phyloP scores from a whole-genome alignment of 2,888 invertebrate genomes.

The Embidobia sp. region DNA sequence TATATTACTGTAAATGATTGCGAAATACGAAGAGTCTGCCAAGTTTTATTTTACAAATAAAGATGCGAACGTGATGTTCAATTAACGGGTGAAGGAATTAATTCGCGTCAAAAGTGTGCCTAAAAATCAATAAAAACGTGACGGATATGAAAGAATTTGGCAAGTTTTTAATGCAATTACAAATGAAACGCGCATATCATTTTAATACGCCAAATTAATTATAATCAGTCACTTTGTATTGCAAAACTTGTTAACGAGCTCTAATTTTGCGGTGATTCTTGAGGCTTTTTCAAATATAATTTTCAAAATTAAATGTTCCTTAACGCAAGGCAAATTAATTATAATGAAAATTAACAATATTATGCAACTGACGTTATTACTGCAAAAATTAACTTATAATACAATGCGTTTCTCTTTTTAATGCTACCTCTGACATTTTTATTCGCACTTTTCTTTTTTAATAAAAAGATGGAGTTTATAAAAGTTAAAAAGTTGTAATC shows the following conservation, averaged over 20 bases:
- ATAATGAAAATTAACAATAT: no score
- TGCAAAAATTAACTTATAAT: background rate
- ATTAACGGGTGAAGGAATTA: constrained; percentile 19
- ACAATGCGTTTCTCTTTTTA: no score
- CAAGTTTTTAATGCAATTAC: constrained; percentile 23
- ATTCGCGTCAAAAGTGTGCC: constrained; percentile 18
- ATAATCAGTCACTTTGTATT: constrained; percentile 1
- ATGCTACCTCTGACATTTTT: no score
- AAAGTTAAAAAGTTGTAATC: no score
- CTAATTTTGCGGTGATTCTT: background rate
- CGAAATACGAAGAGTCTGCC: constrained; percentile 4
- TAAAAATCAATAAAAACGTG: constrained; percentile 16
- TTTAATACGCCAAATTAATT: constrained; percentile 17
- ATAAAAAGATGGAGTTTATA: no score
- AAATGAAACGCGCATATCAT: background rate
- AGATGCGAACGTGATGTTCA: constrained; percentile 1
- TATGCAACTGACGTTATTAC: background rate
- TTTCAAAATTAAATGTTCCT: background rate
- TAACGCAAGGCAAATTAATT: background rate
- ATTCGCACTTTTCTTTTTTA: no score
- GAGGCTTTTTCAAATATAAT: constrained; percentile 17
- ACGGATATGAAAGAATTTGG: constrained; percentile 21
- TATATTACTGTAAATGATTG: constrained; percentile 19
- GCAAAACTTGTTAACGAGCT: background rate
- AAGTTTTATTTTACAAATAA: constrained; percentile 20